Percentiles rank a stretch among this genome's conserved stretches.
Evolutionary conservation across 2,888 invertebrate species (phyloP).

Genomic region (Amphipyra tragopoginis): DNA sequence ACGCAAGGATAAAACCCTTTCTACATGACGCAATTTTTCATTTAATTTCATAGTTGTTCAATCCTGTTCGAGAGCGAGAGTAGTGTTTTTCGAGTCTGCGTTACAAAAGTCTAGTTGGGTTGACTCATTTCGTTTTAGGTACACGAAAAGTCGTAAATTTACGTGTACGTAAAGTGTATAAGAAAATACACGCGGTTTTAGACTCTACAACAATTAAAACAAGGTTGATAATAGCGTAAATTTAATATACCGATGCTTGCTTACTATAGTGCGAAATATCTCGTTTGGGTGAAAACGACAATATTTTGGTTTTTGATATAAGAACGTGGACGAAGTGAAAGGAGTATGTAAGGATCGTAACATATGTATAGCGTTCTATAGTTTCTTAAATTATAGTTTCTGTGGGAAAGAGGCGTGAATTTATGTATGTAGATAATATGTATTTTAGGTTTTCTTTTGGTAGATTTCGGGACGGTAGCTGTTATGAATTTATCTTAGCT

Average conservation of each 20-base stretch:
- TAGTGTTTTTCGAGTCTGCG: conserved; percentile 46
- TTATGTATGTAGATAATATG: too few species aligned
- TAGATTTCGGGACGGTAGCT: neutral
- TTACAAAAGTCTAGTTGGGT: conserved; percentile 56
- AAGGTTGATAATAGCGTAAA: neutral
- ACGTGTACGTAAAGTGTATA: neutral
- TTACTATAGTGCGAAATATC: too few species aligned
- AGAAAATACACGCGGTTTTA: neutral
- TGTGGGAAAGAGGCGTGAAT: too few species aligned
- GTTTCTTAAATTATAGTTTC: too few species aligned
- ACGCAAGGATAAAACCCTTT: conserved; percentile 79
- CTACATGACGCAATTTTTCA: conserved; percentile 78
- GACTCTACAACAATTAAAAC: fast-evolving
- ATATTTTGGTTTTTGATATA: conserved; percentile 7
- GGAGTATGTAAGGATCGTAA: too few species aligned
- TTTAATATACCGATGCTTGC: neutral
- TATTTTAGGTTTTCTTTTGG: conserved; percentile 3
- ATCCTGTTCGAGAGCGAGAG: conserved; percentile 58
- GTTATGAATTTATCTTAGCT: too few species aligned
- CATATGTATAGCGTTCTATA: too few species aligned
- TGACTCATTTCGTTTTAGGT: conserved; percentile 42
- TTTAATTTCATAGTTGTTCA: conserved; percentile 71
- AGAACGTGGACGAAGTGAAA: too few species aligned
- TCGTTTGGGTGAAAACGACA: neutral
- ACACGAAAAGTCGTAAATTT: neutral